Evolutionary conservation across 92 coral and sea anemone genomes (phyloP), one percentile per base, ranked within the genome.

Genomic region (Epizoanthus illoricatus): DNA sequence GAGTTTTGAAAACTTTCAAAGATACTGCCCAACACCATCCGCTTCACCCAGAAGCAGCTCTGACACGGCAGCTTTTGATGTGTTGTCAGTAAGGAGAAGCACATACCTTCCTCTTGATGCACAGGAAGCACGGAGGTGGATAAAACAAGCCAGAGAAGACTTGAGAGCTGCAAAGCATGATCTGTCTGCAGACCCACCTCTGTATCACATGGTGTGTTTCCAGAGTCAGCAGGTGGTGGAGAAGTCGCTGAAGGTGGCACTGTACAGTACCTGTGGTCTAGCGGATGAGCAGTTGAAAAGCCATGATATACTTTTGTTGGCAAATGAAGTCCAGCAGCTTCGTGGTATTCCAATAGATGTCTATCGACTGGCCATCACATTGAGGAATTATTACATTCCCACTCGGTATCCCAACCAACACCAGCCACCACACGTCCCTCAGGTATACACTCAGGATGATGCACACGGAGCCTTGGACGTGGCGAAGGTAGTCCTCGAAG

Each of bases 181-280:
- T 16, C 47, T 61, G 19, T 21, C 68, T 15, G 65, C 87, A 9
- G 40, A 20, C 10, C 79, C 62, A 21, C 83, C 87, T 43, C 71
- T 84, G 16, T 15, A 75, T 36, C 68, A 80, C 45, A 5, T 84
- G 56, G 82, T 73, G 28, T 84, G 87, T 75, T 84, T 84, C 80
- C 33, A 63, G 33, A 84, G 87, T 69, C 87, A 84, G 21, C 87
- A 84, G 49, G 79, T 84, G 68, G 87, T 64, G 10, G 87, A 84
- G 40, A 84, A 84, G 72, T 41, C 81, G 6, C 63, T 84, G 28
- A 84, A 84, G 65, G 87, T 83, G 7, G 82, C 83, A 5, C 39
- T 84, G 36, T 84, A 84, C 70, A 55, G 63, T 5, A 52, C 58
- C 0, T 84, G 87, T 33, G 87, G 87, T 63, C 52, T 84, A n/a